phyloP scores from a whole-genome alignment of 1,140 invertebrate species.

The Subanguina moxae region DNA sequence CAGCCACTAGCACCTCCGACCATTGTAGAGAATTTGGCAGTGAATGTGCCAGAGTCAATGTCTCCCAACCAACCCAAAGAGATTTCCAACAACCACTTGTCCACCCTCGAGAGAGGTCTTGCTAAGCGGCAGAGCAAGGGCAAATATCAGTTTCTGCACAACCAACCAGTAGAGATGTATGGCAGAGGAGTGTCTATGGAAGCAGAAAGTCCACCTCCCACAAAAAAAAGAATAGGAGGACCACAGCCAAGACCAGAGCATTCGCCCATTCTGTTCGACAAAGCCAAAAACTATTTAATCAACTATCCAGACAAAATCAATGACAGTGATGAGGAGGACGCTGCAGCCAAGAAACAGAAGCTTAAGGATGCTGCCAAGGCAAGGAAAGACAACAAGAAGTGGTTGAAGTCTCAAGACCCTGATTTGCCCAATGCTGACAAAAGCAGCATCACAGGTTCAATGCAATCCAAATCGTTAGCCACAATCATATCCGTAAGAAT shows the following conservation, averaged over 20 bases:
- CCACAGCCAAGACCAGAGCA: slow-evolving; percentile 54
- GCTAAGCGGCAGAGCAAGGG: slow-evolving; percentile 58
- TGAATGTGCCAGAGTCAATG: slow-evolving; percentile 5
- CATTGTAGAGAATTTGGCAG: slow-evolving; percentile 44
- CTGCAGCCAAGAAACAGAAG: slow-evolving; percentile 29
- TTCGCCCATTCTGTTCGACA: slow-evolving; percentile 56
- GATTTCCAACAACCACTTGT: slow-evolving; percentile 37
- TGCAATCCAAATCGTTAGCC: too few relatives aligned
- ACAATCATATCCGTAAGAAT: too few relatives aligned
- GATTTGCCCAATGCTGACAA: slow-evolving; percentile 28
- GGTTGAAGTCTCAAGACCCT: slow-evolving; percentile 48
- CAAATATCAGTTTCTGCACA: slow-evolving; percentile 53
- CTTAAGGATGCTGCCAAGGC: slow-evolving; percentile 5
- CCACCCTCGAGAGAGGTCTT: slow-evolving; percentile 52
- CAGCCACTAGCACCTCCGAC: slow-evolving; percentile 34
- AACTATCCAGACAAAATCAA: slow-evolving; percentile 38
- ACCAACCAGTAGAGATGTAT: slow-evolving; percentile 47
- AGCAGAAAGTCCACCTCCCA: slow-evolving; percentile 48
- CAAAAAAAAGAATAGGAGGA: slow-evolving; percentile 47
- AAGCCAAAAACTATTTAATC: slow-evolving; percentile 22
- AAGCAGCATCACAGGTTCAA: slow-evolving; percentile 18
- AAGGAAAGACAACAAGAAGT: slow-evolving; percentile 15
- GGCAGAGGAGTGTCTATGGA: slow-evolving; percentile 58
- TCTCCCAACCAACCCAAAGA: slow-evolving; percentile 15
- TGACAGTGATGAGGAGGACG: slow-evolving; percentile 33